A percentile compares a stretch with the other conserved stretches of the same genome.
These are phyloP conservation scores for Piprites chloris DNA, from an alignment of 2,113 vertebrate genomes.

Conservation along the genomic window DNA sequence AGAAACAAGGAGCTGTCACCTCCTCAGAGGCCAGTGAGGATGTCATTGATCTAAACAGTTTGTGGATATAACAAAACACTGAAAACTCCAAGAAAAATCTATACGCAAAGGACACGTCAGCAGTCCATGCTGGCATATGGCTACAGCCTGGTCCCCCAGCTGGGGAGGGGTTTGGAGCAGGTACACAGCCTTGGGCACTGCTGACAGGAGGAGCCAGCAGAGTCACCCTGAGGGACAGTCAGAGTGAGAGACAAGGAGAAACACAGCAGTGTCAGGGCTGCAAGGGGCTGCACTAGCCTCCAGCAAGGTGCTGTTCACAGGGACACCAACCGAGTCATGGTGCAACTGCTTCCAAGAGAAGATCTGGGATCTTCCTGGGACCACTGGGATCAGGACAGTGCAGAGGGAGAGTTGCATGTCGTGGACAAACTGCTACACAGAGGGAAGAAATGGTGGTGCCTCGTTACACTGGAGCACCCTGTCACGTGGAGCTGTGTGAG, in stretches of 20 bases:
- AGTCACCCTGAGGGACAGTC: neutral
- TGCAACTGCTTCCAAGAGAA: neutral
- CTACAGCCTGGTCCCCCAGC: neutral
- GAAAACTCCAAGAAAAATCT: neutral
- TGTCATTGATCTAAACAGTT: neutral
- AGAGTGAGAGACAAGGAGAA: rapidly evolving
- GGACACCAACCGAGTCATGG: rapidly evolving
- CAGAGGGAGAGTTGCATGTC: neutral
- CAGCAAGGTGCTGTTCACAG: neutral
- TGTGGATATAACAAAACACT: rapidly evolving
- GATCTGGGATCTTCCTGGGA: no score
- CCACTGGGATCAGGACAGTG: rapidly evolving
- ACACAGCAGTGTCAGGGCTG: no score
- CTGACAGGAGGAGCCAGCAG: neutral
- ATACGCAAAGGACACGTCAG: neutral
- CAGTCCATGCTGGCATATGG: rapidly evolving
- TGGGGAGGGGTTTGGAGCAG: neutral
- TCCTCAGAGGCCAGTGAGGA: rapidly evolving
- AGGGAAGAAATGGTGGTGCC: no score
- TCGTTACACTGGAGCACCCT: rapidly evolving
- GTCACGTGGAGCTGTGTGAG: no score
- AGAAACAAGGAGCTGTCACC: rapidly evolving
- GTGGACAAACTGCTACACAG: neutral
- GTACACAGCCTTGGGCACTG: neutral
- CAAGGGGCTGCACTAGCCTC: neutral